A percentile compares a stretch with the other conserved stretches of the same genome.
phyloP scores from a whole-genome alignment of 2,113 vertebrate genomes.

The Hyperoodon ampullatus region DNA sequence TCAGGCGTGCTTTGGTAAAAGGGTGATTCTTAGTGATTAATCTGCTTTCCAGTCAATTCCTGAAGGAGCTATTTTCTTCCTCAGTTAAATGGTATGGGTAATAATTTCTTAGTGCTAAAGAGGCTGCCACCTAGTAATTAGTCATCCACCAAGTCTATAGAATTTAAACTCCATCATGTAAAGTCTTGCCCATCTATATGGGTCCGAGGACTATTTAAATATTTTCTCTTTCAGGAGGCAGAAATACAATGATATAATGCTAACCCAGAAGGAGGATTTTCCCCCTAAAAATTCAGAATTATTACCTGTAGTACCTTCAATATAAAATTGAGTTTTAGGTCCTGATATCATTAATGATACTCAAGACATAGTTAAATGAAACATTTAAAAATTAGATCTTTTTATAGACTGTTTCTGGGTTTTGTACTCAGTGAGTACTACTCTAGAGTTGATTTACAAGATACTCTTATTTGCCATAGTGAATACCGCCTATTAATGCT shows the following conservation, averaged over 20 bases:
- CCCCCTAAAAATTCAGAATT: background rate
- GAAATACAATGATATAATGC: background rate
- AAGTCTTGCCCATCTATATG: background rate
- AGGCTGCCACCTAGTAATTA: background rate
- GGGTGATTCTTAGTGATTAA: slow-evolving; percentile 45
- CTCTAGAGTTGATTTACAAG: slow-evolving; percentile 16
- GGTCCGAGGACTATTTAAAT: background rate
- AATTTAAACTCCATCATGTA: background rate
- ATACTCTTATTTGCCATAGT: background rate
- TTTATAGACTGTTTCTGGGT: background rate
- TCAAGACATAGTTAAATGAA: background rate
- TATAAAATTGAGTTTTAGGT: background rate
- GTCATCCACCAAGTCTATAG: background rate
- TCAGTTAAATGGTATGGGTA: slow-evolving; percentile 26
- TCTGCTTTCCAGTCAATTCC: slow-evolving; percentile 9
- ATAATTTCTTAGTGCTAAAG: slow-evolving; percentile 48
- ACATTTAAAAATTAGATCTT: background rate
- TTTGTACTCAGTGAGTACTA: background rate
- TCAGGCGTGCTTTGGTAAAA: slow-evolving; percentile 5
- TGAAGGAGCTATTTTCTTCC: slow-evolving; percentile 33
- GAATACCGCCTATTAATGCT: background rate
- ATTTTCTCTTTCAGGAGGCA: slow-evolving; percentile 11
- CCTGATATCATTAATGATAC: background rate
- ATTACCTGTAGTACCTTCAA: background rate
- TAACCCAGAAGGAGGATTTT: background rate